A percentile compares a stretch with the other conserved stretches of the same genome.
These are phyloP conservation scores for Prionace glauca DNA, from an alignment of 2,797 vertebrate genomes.

Conservation along the genomic window DNA sequence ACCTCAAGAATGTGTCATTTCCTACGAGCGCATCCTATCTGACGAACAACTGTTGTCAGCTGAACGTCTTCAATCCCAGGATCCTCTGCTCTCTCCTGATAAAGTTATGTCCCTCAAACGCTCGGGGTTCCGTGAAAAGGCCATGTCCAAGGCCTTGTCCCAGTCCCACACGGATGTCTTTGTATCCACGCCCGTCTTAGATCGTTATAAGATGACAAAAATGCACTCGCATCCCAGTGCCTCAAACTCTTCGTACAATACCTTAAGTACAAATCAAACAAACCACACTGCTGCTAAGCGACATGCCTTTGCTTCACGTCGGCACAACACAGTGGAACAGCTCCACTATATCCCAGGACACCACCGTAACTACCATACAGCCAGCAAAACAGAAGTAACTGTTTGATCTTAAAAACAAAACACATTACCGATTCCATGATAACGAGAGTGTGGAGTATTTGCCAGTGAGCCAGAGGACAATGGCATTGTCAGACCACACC, in stretches of 20 bases:
- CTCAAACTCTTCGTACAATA: conserved; percentile 88
- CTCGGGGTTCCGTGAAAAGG: conserved; percentile 65
- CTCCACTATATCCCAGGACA: conserved; percentile 90
- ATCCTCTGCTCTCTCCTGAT: conserved; percentile 91
- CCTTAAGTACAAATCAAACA: conserved; percentile 78
- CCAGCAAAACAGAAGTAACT: conserved; percentile 98
- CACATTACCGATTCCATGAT: conserved; percentile 48
- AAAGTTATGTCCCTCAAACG: conserved; percentile 82
- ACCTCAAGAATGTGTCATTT: conserved; percentile 73
- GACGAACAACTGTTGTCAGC: conserved; percentile 91
- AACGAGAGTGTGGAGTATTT: conserved; percentile 49
- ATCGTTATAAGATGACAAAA: conserved; percentile 98
- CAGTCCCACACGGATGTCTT: conserved; percentile 98
- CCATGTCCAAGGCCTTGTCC: conserved; percentile 84
- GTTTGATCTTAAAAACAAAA: conserved; percentile 63
- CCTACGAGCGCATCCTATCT: conserved; percentile 84
- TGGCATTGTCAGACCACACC: conserved; percentile 58
- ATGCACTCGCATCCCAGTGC: conserved; percentile 99
- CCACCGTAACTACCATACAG: conserved; percentile 92
- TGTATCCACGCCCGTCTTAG: conserved; percentile 89
- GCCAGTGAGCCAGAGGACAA: conserved; percentile 56
- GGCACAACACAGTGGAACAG: conserved; percentile 95
- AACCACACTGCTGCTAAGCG: conserved; percentile 74
- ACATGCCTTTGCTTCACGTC: conserved; percentile 91
- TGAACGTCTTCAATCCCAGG: conserved; percentile 89